A percentile compares a stretch with the other conserved stretches of the same genome.
phyloP scores from a whole-genome alignment of 2,113 vertebrate genomes.

The Pomatostomus ruficeps region DNA sequence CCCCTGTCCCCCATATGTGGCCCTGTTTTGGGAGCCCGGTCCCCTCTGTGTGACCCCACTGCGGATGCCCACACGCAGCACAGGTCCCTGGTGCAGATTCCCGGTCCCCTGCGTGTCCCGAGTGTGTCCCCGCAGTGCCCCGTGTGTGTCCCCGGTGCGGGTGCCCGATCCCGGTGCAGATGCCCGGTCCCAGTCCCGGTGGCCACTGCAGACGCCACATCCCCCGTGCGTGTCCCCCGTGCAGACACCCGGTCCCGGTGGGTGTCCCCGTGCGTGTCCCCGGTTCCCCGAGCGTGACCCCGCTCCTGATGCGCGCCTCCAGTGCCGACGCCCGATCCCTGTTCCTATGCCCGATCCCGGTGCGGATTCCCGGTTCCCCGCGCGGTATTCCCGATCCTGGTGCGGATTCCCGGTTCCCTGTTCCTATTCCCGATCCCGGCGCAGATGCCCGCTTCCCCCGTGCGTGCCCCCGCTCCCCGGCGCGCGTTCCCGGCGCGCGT shows the following conservation, averaged over 20 bases:
- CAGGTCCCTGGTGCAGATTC: not conserved
- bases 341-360: not conserved
- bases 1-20: not conserved
- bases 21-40: not conserved
- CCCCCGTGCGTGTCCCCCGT: not conserved
- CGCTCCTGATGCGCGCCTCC: not conserved
- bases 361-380: not conserved
- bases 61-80: fast-evolving
- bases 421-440: not conserved
- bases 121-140: not conserved
- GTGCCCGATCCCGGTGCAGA: not conserved
- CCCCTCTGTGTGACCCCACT: not conserved
- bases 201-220: not conserved
- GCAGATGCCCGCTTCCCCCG: not conserved
- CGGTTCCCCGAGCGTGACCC: not conserved
- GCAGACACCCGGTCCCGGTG: not conserved
- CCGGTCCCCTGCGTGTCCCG: not conserved
- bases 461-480: not conserved
- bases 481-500: not conserved
- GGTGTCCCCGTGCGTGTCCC: not conserved
- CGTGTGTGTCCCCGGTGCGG: not conserved
- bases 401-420: not conserved
- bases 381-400: too few relatives aligned
- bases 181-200: not conserved
- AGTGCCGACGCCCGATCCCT: not conserved